Percentiles rank a stretch among this genome's conserved stretches.
Evolutionary conservation across 2,888 invertebrate genomes (phyloP).

Genomic region (Muscina levida): DNA sequence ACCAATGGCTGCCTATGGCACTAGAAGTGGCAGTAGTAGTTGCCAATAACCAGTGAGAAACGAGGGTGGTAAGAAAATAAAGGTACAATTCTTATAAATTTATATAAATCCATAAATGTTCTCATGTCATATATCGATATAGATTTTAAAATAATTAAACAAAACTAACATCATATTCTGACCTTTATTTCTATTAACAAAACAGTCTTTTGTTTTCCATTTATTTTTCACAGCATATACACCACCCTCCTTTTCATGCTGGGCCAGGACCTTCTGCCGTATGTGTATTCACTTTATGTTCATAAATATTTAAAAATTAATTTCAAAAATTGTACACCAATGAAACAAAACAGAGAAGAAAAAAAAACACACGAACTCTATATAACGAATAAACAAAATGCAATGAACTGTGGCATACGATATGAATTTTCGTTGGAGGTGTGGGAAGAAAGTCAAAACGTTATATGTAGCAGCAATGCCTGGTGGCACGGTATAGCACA

Average conservation of each 20-base stretch:
- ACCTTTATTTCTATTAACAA: background rate
- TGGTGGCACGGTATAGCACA: too few relatives aligned
- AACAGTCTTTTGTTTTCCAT: background rate
- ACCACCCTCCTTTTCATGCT: background rate
- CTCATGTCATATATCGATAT: too few relatives aligned
- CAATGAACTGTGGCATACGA: conserved; percentile 60
- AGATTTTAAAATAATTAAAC: background rate
- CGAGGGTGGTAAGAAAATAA: background rate
- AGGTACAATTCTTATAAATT: too few relatives aligned
- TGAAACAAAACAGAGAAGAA: background rate
- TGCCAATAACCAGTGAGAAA: conserved; percentile 11
- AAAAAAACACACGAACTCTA: background rate
- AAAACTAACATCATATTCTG: background rate
- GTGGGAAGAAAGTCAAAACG: too few relatives aligned
- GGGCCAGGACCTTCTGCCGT: conserved; percentile 5
- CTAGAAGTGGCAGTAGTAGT: background rate
- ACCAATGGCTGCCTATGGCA: conserved; percentile 49
- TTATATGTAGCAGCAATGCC: background rate
- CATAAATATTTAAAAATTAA: conserved; percentile 70
- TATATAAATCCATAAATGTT: too few relatives aligned
- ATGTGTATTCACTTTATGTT: conserved; percentile 48
- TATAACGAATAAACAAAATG: conserved; percentile 46
- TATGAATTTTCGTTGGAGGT: conserved; percentile 33
- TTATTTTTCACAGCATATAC: background rate
- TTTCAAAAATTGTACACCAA: conserved; percentile 62